These are phyloP conservation scores for Diaperis boleti DNA, from an alignment of 2,888 invertebrate species.

Conservation along the genomic window DNA sequence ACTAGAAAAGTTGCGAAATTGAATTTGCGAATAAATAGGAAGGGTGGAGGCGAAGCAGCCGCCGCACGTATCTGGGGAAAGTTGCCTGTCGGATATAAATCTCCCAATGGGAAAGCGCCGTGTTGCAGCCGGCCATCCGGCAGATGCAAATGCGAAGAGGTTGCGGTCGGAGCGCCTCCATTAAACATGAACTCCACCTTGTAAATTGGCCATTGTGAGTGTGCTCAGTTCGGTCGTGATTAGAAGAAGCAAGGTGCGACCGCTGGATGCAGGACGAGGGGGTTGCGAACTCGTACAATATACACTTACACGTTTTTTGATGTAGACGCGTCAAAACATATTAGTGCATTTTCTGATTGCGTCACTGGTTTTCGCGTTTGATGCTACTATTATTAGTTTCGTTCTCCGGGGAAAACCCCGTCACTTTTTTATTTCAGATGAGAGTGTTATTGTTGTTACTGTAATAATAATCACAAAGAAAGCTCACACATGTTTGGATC, in stretches of 20 bases:
- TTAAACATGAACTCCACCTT: conserved; percentile 30
- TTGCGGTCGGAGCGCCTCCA: conserved; percentile 25
- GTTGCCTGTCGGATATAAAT: conserved; percentile 20
- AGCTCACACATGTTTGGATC: too few species aligned
- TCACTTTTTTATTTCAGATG: too few species aligned
- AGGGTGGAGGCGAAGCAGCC: conserved; percentile 2
- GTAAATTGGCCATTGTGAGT: conserved; percentile 24
- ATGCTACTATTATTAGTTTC: too few species aligned
- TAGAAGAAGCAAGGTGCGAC: conserved; percentile 13
- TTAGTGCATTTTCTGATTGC: too few species aligned
- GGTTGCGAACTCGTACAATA: too few species aligned
- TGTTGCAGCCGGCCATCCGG: conserved; percentile 21
- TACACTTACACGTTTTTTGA: too few species aligned
- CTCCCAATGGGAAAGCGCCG: conserved; percentile 32
- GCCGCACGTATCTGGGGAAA: conserved; percentile 23
- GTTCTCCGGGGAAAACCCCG: too few species aligned
- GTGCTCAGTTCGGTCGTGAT: conserved; percentile 18
- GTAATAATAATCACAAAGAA: too few species aligned
- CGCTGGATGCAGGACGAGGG: not conserved
- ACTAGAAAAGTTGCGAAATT: conserved; percentile 19
- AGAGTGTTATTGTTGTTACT: too few species aligned
- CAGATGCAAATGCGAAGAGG: conserved; percentile 36
- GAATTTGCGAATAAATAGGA: conserved; percentile 23
- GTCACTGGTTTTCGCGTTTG: too few species aligned
- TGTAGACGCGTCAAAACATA: too few species aligned